Conservation (phyloP, 2,797 vertebrate genomes). For the Mareca strepera region DNA sequence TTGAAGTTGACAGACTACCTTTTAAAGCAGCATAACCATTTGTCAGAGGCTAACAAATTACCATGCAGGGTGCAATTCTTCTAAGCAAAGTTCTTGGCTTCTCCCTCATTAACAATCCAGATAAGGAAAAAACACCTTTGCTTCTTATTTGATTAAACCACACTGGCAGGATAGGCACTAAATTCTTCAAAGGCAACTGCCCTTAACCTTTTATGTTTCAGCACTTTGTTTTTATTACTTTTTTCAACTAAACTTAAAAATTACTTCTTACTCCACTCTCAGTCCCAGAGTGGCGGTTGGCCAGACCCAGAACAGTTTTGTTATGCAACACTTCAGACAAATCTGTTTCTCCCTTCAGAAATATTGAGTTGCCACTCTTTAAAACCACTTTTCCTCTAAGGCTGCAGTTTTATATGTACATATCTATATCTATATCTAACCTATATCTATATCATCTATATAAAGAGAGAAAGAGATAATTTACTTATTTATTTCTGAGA, state of each 20-base stretch:
- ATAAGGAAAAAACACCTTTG: slow-evolving; percentile 40
- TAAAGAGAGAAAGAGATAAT: no score
- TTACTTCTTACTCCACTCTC: neutral
- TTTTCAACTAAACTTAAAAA: slow-evolving; percentile 34
- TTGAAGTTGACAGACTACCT: neutral
- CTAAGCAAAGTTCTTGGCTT: slow-evolving; percentile 18
- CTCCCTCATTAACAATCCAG: slow-evolving; percentile 39
- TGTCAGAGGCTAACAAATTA: slow-evolving; percentile 7
- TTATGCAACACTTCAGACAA: neutral
- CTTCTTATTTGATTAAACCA: slow-evolving; percentile 61
- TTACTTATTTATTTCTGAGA: neutral
- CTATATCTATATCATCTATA: no score
- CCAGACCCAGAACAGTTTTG: neutral
- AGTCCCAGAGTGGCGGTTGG: neutral
- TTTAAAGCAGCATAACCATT: slow-evolving; percentile 8
- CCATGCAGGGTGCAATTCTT: slow-evolving; percentile 31
- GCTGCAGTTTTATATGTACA: neutral
- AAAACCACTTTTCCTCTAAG: neutral
- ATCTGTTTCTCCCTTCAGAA: neutral
- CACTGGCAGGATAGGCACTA: slow-evolving; percentile 2
- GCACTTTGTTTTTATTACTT: neutral
- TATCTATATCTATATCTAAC: no score
- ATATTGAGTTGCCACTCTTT: neutral
- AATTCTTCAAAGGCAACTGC: slow-evolving; percentile 35
- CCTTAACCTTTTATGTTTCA: slow-evolving; percentile 20